phyloP scores from a whole-genome alignment of 2,113 vertebrate genomes.

The Nestor notabilis region DNA sequence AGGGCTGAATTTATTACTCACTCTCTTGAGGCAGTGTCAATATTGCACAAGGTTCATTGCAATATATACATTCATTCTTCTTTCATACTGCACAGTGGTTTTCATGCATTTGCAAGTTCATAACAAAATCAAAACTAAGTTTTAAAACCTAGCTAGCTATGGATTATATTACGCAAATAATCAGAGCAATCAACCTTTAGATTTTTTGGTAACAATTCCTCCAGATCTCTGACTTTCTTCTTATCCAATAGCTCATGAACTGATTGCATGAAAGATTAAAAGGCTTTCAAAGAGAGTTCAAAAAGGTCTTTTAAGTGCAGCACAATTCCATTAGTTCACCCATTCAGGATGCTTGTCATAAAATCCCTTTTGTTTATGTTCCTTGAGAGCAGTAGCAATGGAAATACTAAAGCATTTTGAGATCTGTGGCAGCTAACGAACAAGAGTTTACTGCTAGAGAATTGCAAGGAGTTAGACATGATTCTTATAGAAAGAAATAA shows the following conservation, averaged over 20 bases:
- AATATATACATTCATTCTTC: neutral
- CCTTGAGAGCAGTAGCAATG: neutral
- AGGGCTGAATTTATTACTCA: neutral
- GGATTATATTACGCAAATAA: neutral
- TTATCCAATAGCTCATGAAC: neutral
- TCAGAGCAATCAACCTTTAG: neutral
- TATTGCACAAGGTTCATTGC: neutral
- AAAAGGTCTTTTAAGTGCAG: neutral
- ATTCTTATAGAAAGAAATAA: neutral
- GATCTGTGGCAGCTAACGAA: neutral
- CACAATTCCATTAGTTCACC: neutral
- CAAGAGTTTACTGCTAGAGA: neutral
- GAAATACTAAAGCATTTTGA: conserved; percentile 1
- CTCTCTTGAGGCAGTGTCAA: neutral
- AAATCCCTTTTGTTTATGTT: neutral
- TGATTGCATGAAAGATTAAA: neutral
- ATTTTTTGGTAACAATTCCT: neutral
- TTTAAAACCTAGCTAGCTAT: neutral
- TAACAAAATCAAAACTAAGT: neutral
- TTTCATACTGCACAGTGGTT: neutral
- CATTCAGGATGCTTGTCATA: neutral
- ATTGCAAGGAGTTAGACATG: neutral
- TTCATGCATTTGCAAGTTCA: neutral
- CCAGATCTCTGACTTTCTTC: neutral
- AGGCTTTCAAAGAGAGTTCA: neutral